Base-by-base conservation (phyloP, 2,888 invertebrate genomes). In the Nudaria mundana region DNA sequence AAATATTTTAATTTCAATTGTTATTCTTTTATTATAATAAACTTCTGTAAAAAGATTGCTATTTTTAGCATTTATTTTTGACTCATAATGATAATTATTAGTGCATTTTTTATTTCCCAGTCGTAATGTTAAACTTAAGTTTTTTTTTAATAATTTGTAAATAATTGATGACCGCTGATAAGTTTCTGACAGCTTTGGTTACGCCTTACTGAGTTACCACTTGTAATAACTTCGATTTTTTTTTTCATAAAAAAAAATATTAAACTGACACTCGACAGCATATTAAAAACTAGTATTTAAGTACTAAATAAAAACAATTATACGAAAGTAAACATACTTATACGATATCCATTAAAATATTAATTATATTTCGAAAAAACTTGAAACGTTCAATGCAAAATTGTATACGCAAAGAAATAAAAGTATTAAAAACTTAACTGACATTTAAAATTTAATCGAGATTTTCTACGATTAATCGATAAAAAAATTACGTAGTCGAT, bases 391-490 rank as follows among this genome's bases (percentile, higher is more conserved):
- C 61, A 76, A 76, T 81, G 76, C 75, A 80, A 77, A 71, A 66
- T 70, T 81, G 83, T 83, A 83, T 83, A 83, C 83, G 82, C 77
- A 59, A 65, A 7, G 8, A n/a, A n/a, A n/a, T n/a, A 64, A 58
- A 62, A 64, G 59, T 62, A 64, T 55, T 64, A 62, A 61, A 40
- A 31, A 46, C 41, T 37, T 54, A 62, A 44, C 35, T 49, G 54
- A 60, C 52, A 51, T 32, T 48, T 51, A 47, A 53, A 53, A 35
- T 52, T 59, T 63, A 59, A 61, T 52, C 33, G 32, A 30, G 40
- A 47, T 52, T 36, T 37, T 16, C 11, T 11, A 7, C 14, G 29
- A 53, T 42, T 57, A 40, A 56, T 50, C 46, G 52, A 59, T 44
- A 48, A 34, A 37, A 13, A 7, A 11, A 40, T 15, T 31, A 37